Conservation (phyloP, 2,797 vertebrate genomes). For the Sarcoramphus papa region DNA sequence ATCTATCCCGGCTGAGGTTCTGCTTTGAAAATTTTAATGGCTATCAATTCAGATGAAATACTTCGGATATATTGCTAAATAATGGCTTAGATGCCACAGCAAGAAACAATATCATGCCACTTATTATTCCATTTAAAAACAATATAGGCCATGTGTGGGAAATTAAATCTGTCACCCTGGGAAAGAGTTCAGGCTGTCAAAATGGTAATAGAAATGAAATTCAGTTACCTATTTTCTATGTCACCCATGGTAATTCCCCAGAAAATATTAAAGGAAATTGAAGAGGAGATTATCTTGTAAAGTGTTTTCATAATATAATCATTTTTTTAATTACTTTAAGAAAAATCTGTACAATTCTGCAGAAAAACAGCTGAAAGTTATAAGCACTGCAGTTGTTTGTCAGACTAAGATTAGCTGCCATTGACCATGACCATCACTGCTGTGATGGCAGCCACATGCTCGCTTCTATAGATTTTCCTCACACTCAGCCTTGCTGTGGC, state of each 20-base stretch:
- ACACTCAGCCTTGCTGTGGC: accelerated
- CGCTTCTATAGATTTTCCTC: not conserved
- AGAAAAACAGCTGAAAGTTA: not conserved
- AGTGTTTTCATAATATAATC: conserved; percentile 1
- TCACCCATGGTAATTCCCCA: conserved; percentile 15
- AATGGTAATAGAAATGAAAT: conserved; percentile 55
- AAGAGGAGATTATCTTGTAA: conserved; percentile 24
- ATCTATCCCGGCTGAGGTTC: not conserved
- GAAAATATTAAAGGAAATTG: conserved; percentile 45
- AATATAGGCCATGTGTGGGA: conserved; percentile 42
- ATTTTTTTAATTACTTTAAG: conserved; percentile 23
- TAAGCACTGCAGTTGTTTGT: not conserved
- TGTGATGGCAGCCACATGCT: not conserved
- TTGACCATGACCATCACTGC: not conserved
- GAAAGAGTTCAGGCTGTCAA: conserved; percentile 54
- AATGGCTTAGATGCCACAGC: conserved; percentile 7
- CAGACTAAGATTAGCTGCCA: not conserved
- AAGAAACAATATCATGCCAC: conserved; percentile 29
- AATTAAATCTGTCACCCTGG: conserved; percentile 57
- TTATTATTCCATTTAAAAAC: conserved; percentile 54
- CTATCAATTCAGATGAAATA: not conserved
- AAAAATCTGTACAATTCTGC: not conserved
- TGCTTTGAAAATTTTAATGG: not conserved
- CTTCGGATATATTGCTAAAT: not conserved
- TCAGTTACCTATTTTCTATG: conserved; percentile 45